Conservation (phyloP, 2,888 invertebrate species). For the Lepidocyrtinus sp. region DNA sequence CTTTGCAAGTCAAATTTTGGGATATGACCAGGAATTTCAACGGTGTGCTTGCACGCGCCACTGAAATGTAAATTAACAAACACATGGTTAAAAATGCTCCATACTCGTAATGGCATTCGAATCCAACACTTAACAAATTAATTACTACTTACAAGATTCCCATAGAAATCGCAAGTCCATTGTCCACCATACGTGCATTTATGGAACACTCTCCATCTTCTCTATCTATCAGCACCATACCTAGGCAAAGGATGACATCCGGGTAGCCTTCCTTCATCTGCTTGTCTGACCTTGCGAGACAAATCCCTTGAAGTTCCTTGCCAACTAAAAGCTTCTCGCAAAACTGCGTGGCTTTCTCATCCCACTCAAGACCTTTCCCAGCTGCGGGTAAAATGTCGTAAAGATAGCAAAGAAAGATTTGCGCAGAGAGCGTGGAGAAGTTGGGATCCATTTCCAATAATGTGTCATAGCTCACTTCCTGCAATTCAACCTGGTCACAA, state of each 20-base stretch:
- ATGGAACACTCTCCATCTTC: conserved; percentile 1
- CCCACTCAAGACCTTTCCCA: background rate
- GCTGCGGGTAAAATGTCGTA: conserved; percentile 20
- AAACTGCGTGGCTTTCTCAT: background rate
- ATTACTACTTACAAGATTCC: conserved; percentile 27
- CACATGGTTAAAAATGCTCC: background rate
- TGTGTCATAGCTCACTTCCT: background rate
- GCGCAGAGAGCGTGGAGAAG: conserved; percentile 9
- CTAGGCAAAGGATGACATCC: conserved; percentile 13
- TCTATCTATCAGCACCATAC: conserved; percentile 20
- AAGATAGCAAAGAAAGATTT: conserved; percentile 33
- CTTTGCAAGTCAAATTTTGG: background rate
- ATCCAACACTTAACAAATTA: background rate
- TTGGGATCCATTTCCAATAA: background rate
- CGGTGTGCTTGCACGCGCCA: background rate
- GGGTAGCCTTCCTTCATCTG: conserved; percentile 12
- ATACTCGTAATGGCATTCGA: background rate
- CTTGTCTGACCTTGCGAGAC: conserved; percentile 15
- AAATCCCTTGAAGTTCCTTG: conserved; percentile 7
- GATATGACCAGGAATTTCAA: background rate
- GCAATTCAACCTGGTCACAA: background rate
- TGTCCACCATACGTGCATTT: conserved; percentile 24
- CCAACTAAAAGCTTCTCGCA: conserved; percentile 14
- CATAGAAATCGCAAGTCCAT: background rate
- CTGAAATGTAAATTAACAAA: conserved; percentile 8